phyloP scores from a whole-genome alignment of 2,797 vertebrate genomes.

The Dryobates pubescens region DNA sequence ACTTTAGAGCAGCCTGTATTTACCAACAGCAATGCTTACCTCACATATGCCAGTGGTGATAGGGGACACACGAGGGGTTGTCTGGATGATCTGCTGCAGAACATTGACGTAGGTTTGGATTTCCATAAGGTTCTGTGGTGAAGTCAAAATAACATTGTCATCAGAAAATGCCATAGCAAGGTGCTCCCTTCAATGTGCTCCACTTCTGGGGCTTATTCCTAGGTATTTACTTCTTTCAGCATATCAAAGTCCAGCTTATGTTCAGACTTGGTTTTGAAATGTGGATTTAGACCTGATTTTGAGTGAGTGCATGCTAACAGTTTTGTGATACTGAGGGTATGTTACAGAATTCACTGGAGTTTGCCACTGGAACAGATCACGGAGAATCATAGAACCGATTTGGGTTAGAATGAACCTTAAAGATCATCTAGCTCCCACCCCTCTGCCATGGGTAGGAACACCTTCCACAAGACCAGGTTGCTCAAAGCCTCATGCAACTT shows the following conservation, averaged over 20 bases:
- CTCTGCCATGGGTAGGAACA: too few relatives aligned
- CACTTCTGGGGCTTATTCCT: neutral
- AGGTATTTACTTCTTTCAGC: neutral
- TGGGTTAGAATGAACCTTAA: too few relatives aligned
- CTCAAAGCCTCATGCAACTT: too few relatives aligned
- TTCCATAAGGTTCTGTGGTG: constrained; percentile 91
- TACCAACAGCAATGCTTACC: constrained; percentile 76
- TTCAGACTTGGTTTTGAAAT: neutral
- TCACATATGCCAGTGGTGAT: constrained; percentile 83
- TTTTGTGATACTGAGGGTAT: neutral
- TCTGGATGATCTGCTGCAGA: constrained; percentile 93
- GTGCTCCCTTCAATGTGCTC: neutral
- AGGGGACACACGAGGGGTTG: constrained; percentile 80
- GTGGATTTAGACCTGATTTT: neutral
- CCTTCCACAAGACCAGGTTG: too few relatives aligned
- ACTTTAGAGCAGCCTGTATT: neutral
- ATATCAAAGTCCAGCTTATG: neutral
- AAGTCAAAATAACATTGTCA: neutral
- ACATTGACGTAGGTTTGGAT: constrained; percentile 94
- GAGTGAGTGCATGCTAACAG: neutral
- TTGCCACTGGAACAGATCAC: neutral
- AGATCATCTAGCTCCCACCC: too few relatives aligned
- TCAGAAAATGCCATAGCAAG: neutral
- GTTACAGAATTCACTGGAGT: neutral
- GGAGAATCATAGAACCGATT: too few relatives aligned